Percentiles rank a stretch among this genome's conserved stretches.
Evolutionary conservation across 2,888 invertebrate species (phyloP).

Genomic region (Cryptus viduatorius): DNA sequence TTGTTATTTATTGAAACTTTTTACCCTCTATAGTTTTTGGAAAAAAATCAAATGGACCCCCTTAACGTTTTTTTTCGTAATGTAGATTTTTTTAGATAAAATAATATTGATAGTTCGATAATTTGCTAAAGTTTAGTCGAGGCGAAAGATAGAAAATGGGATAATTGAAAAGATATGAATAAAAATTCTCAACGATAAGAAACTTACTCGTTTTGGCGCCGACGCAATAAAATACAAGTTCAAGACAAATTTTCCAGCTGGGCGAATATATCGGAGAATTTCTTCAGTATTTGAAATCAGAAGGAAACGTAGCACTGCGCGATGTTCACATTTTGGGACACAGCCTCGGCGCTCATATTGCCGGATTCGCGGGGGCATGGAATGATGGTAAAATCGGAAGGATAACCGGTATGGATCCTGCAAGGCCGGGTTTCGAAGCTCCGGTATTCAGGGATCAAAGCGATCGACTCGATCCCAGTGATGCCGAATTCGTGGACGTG

Average conservation of each 20-base stretch:
- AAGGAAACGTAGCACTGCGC: constrained; percentile 72
- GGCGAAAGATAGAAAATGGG: no score
- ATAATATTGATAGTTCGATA: no score
- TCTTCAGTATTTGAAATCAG: constrained; percentile 77
- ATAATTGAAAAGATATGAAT: no score
- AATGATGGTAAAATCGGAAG: constrained; percentile 80
- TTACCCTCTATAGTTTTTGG: no score
- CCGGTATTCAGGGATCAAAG: constrained; percentile 78
- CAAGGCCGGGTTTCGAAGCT: constrained; percentile 88
- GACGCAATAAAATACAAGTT: no score
- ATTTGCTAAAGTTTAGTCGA: no score
- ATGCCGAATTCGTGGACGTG: constrained; percentile 91
- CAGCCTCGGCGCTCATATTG: constrained; percentile 83
- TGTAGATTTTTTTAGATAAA: neutral
- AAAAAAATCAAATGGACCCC: no score
- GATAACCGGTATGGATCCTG: constrained; percentile 88
- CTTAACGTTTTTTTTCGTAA: no score
- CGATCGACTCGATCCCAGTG: constrained; percentile 87
- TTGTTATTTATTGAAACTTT: no score
- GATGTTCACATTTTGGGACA: constrained; percentile 82
- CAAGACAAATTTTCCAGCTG: constrained; percentile 69
- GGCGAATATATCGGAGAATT: constrained; percentile 79
- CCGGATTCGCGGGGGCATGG: constrained; percentile 78
- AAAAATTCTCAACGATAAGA: no score
- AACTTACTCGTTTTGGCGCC: no score